phyloP scores from a whole-genome alignment of 2,113 vertebrate genomes.

The Hippocampus comes region DNA sequence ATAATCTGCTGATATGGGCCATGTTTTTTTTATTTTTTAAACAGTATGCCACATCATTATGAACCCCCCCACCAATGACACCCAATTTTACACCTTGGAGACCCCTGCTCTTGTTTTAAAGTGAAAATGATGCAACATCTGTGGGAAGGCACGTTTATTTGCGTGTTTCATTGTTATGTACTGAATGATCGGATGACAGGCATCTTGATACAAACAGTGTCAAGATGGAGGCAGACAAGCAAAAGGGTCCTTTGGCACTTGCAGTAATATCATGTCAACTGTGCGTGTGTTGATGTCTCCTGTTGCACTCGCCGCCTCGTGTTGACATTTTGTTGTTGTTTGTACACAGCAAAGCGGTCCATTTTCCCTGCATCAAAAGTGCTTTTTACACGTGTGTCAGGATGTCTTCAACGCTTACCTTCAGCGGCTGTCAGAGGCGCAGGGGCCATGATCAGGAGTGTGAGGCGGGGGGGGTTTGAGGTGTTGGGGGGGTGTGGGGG shows the following conservation, averaged over 20 bases:
- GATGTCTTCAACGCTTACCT: constrained; percentile 77
- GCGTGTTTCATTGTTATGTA: background rate
- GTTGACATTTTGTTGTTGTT: constrained; percentile 73
- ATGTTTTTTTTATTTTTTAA: too few species aligned
- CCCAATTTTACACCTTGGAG: too few species aligned
- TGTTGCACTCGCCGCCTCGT: constrained; percentile 67
- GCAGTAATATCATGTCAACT: constrained; percentile 72
- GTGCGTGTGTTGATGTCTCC: constrained; percentile 67
- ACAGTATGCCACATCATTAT: background rate
- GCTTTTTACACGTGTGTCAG: constrained; percentile 72
- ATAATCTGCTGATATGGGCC: too few species aligned
- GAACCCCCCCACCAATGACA: too few species aligned
- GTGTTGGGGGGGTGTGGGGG: background rate
- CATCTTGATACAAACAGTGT: constrained; percentile 48
- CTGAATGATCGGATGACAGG: constrained; percentile 32
- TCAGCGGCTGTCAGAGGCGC: constrained; percentile 74
- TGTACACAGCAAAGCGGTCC: constrained; percentile 76
- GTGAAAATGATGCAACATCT: background rate
- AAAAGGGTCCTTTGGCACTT: constrained; percentile 60
- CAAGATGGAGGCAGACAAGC: constrained; percentile 52
- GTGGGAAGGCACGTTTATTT: background rate
- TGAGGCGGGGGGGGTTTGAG: constrained; percentile 54
- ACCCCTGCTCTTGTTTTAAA: background rate
- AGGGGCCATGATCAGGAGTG: constrained; percentile 60
- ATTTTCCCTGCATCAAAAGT: constrained; percentile 75